Evolutionary conservation across 2,797 vertebrate genomes (phyloP), one percentile per base, ranked within the genome.

Genomic region (Xenentodon cancila): DNA sequence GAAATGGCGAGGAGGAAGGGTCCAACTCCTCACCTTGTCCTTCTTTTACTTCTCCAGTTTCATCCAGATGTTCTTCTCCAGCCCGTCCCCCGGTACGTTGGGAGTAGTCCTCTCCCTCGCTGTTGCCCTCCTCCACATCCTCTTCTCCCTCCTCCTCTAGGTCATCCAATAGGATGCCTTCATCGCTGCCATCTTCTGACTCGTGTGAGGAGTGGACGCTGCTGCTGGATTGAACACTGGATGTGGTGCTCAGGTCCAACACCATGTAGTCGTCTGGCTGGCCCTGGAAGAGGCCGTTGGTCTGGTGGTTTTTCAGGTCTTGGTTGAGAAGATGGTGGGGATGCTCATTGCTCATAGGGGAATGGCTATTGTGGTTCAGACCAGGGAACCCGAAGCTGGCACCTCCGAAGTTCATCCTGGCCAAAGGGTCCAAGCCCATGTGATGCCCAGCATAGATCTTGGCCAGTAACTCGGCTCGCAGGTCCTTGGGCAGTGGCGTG

Each of bases 171-270:
- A 97, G 94, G 90, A 99, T 97, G 72, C 97, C 98, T 82, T 98
- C 97, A 8, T 99, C 97, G 4, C 97, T 99, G 88, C 95, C 96
- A 51, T 95, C 96, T 25, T 99, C 97, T 45, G 97, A 99, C 87
- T 96, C 96, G 46, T 93, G 94, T 67, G 96, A 98, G 79, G 98
- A 99, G 88, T 96, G 96, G 89, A 97, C 79, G 70, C 97, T 99
- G 93, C 96, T 95, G 92, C 96, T 94, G 72, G 98, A 99, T 86
- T 98, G 96, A 80, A 98, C 86, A 76, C 97, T 98, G 77, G 97
- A 98, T 56, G 96, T 94, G 87, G 97, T 97, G 91, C 98, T 99
- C 81, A 99, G 88, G 91, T 99, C 98, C 84, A 98, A 91, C 75
- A 97, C 97, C 95, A 95, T 95, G 90, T 97, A 98, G 91, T 97